Conservation (phyloP, 2,113 vertebrate genomes). For the Cariama cristata region DNA sequence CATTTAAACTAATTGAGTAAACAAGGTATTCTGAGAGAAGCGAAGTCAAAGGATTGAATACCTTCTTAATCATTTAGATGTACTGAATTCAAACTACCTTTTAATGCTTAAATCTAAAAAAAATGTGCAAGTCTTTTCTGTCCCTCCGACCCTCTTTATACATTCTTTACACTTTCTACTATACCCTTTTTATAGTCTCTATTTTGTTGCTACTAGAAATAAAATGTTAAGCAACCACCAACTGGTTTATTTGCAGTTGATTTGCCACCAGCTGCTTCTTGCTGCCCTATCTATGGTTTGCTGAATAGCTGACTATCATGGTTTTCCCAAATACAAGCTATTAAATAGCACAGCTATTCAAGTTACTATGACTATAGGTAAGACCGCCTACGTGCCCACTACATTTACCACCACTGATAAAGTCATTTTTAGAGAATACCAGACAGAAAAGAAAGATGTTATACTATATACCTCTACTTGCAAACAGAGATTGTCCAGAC, state of each 20-base stretch:
- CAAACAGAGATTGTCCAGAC: background rate
- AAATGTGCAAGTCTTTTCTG: background rate
- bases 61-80: background rate
- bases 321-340: background rate
- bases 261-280: background rate
- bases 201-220: background rate
- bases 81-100: background rate
- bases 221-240: background rate
- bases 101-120: background rate
- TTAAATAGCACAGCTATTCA: background rate
- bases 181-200: background rate
- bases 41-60: background rate
- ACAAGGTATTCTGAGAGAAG: background rate
- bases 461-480: background rate
- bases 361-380: background rate
- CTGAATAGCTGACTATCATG: background rate
- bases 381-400: background rate
- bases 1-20: background rate
- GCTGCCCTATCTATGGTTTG: background rate
- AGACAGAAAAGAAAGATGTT: background rate
- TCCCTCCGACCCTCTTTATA: background rate
- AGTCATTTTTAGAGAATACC: background rate
- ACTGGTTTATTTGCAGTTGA: too few relatives aligned
- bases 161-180: background rate
- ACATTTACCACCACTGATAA: background rate